These are phyloP conservation scores for Drosophila athabasca DNA, from an alignment of 1,140 invertebrate species.

Conservation along the genomic window DNA sequence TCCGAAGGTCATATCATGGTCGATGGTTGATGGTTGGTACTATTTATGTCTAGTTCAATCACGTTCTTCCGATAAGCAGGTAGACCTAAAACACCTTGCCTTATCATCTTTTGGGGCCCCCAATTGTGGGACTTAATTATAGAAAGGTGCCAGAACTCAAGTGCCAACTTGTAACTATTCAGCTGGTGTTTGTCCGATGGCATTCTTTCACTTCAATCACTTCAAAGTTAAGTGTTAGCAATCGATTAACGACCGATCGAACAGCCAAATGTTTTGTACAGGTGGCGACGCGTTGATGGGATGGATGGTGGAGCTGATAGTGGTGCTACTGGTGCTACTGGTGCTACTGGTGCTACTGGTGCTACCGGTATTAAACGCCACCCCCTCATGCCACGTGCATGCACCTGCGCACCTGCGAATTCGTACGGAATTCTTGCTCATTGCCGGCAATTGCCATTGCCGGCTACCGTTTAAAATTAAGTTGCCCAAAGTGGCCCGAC, in stretches of 20 bases:
- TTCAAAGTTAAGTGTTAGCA: conserved; percentile 9
- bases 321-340: conserved; percentile 4
- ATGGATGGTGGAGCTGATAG: conserved; percentile 9
- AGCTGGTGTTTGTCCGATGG: neutral
- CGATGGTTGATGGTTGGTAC: neutral
- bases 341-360: too few species aligned
- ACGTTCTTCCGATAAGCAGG: neutral
- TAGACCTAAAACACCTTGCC: neutral
- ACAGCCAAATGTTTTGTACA: conserved; percentile 27
- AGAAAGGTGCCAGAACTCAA: conserved; percentile 1
- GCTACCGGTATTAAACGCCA: conserved; percentile 31
- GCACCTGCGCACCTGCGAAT: conserved; percentile 12
- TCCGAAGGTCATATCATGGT: too few species aligned
- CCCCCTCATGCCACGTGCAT: conserved; percentile 18
- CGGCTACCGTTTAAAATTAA: conserved; percentile 51
- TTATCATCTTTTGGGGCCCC: conserved; percentile 4
- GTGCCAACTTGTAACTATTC: conserved; percentile 17
- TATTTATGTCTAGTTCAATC: neutral
- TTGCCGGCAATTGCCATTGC: conserved; percentile 47
- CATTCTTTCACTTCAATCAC: conserved; percentile 12
- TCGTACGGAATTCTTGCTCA: conserved; percentile 37
- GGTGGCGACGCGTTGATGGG: neutral
- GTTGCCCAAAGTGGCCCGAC: conserved; percentile 51
- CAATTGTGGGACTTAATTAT: conserved; percentile 9
- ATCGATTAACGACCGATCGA: neutral